A percentile compares a stretch with the other conserved stretches of the same genome.
These are phyloP conservation scores for Epicauta chinensis DNA, from an alignment of 1,140 invertebrate genomes.

Conservation along the genomic window DNA sequence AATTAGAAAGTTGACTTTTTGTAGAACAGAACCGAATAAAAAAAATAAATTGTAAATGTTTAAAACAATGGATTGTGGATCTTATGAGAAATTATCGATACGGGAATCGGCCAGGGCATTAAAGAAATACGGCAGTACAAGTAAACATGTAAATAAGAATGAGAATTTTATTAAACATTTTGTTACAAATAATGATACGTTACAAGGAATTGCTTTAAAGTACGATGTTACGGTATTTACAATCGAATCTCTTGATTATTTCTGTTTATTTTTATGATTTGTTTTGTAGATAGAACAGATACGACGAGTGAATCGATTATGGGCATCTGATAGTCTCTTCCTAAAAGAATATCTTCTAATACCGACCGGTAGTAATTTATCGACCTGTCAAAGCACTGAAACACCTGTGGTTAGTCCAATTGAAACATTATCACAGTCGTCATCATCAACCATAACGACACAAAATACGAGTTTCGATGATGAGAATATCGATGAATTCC, in stretches of 20 bases:
- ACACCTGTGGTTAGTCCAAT: constrained; percentile 7
- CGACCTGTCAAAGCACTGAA: not conserved
- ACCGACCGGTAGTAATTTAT: constrained; percentile 53
- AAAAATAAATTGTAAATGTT: not conserved
- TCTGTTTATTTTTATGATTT: constrained; percentile 16
- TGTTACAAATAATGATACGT: constrained; percentile 74
- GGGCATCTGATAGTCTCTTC: constrained; percentile 84
- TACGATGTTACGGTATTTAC: constrained; percentile 87
- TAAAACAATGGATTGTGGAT: constrained; percentile 54
- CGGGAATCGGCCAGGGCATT: constrained; percentile 72
- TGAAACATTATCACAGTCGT: constrained; percentile 1
- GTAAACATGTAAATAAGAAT: constrained; percentile 53
- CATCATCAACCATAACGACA: not conserved
- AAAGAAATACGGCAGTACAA: constrained; percentile 86
- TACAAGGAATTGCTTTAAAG: constrained; percentile 87
- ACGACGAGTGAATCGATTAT: constrained; percentile 77
- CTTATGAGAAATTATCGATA: constrained; percentile 78
- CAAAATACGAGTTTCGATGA: constrained; percentile 46
- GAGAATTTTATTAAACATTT: constrained; percentile 74
- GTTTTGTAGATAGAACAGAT: constrained; percentile 78
- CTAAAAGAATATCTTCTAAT: constrained; percentile 74
- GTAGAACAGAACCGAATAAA: not conserved
- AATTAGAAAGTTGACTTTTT: not conserved
- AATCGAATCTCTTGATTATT: not conserved
- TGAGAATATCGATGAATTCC: constrained; percentile 71